These are phyloP conservation scores for Drosophila rubida DNA, from an alignment of 2,888 invertebrate species.

Conservation along the genomic window DNA sequence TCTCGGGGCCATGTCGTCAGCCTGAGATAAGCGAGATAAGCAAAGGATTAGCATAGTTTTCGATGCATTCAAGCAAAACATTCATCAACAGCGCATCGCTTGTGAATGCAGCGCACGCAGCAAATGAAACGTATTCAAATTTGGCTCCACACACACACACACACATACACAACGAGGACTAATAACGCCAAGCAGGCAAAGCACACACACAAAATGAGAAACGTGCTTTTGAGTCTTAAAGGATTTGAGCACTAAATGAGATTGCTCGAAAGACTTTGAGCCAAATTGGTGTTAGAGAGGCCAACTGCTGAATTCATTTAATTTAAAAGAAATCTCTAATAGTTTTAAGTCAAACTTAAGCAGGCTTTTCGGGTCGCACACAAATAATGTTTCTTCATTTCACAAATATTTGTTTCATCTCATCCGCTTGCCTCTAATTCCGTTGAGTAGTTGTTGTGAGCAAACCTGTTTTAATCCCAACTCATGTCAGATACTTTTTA, in stretches of 20 bases:
- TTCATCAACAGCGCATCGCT: conserved; percentile 13
- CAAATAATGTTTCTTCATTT: too few relatives aligned
- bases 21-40: conserved; percentile 50
- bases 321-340: too few relatives aligned
- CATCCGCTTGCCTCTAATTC: not conserved
- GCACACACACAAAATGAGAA: conserved; percentile 2
- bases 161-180: not conserved
- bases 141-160: not conserved
- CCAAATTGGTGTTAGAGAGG: not conserved
- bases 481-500: conserved; percentile 11
- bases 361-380: too few relatives aligned
- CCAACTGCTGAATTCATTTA: not conserved
- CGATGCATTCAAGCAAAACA: conserved; percentile 26
- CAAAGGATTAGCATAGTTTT: conserved; percentile 65
- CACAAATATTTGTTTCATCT: not conserved
- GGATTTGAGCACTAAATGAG: conserved; percentile 1
- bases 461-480: conserved; percentile 1
- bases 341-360: not conserved
- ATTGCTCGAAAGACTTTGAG: not conserved
- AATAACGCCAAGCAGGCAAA: not conserved
- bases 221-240: conserved; percentile 2
- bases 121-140: conserved; percentile 18
- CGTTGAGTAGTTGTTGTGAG: not conserved
- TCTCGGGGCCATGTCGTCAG: conserved; percentile 9
- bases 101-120: conserved; percentile 13